A percentile compares a stretch with the other conserved stretches of the same genome.
These are phyloP conservation scores for Lagopus muta DNA, from an alignment of 2,113 vertebrate genomes.

Conservation along the genomic window DNA sequence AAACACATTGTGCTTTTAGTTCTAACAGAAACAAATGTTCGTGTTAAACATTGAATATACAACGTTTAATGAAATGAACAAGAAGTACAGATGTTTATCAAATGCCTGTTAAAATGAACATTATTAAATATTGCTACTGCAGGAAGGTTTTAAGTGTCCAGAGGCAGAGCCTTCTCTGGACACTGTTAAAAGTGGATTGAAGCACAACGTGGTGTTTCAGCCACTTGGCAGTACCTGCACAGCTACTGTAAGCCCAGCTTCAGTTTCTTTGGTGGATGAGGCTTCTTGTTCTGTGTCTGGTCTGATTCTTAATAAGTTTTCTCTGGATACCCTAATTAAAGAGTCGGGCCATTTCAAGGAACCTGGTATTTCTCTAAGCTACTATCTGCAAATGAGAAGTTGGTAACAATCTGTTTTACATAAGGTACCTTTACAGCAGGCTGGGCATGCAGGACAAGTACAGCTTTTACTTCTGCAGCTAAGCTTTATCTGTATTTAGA, in stretches of 20 bases:
- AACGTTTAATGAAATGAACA: not conserved
- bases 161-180: not conserved
- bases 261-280: not conserved
- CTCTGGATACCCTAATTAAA: not conserved
- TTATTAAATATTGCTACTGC: rapidly evolving
- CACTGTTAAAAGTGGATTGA: not conserved
- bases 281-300: not conserved
- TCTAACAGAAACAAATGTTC: not conserved
- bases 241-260: not conserved
- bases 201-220: not conserved
- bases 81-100: not conserved
- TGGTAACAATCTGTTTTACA: not conserved
- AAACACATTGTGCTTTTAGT: not conserved
- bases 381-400: not conserved
- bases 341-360: not conserved
- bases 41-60: rapidly evolving
- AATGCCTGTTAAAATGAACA: not conserved
- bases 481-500: not conserved
- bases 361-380: not conserved
- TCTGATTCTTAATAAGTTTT: not conserved
- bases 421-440: not conserved
- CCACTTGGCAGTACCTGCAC: not conserved
- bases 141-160: not conserved
- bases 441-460: not conserved
- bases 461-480: not conserved